A percentile compares a stretch with the other conserved stretches of the same genome.
Evolutionary conservation across 2,113 vertebrate species (phyloP).

Genomic region (Porphyrio hochstetteri): DNA sequence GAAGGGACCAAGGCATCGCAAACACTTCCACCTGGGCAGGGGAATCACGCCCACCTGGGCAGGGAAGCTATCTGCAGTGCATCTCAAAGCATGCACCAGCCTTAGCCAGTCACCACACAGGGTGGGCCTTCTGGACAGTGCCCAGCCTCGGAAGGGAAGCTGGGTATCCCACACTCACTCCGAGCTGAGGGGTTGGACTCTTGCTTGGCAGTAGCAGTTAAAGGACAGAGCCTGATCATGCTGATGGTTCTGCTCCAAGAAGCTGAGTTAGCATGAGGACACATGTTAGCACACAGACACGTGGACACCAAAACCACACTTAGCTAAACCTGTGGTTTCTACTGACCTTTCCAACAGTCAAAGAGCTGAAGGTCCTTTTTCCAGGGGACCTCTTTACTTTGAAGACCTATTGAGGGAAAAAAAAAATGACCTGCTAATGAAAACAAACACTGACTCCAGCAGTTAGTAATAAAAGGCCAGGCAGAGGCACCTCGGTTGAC

Average conservation of each 20-base stretch:
- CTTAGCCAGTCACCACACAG: not conserved
- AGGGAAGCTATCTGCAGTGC: not conserved
- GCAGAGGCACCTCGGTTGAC: not conserved
- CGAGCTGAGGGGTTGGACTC: rapidly evolving
- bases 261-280: rapidly evolving
- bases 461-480: not conserved
- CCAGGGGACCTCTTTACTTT: conserved; percentile 81
- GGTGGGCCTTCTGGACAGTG: not conserved
- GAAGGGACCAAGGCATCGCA: not conserved
- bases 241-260: not conserved
- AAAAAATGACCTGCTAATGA: not conserved
- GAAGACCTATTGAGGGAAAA: conserved; percentile 75
- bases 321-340: not conserved
- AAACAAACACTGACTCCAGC: not conserved
- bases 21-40: not conserved
- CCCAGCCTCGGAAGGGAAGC: not conserved
- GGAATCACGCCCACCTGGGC: not conserved
- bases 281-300: rapidly evolving
- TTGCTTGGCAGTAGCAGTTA: not conserved
- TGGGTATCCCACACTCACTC: not conserved
- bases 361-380: conserved; percentile 81
- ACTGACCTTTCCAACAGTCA: conserved; percentile 81
- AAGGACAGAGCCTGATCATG: not conserved
- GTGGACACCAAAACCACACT: not conserved
- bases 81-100: not conserved